Conservation (phyloP, 2,888 invertebrate genomes). For the Cheilosia urbana region DNA sequence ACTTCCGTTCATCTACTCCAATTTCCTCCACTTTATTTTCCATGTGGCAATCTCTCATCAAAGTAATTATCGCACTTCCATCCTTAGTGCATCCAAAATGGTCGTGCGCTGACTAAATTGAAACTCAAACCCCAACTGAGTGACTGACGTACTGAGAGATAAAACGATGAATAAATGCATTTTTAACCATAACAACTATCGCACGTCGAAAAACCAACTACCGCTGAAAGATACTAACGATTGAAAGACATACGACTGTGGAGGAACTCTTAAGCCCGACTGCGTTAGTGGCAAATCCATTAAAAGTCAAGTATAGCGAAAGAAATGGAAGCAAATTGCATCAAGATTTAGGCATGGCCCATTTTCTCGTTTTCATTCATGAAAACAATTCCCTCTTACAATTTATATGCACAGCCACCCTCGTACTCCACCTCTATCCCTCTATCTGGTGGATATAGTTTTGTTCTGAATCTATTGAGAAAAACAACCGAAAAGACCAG, state of each 20-base stretch:
- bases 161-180: constrained; percentile 45
- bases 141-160: constrained; percentile 46
- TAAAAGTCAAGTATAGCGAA: constrained; percentile 58
- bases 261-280: neutral
- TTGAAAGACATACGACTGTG: neutral
- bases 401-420: neutral
- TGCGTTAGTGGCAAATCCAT: constrained; percentile 49
- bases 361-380: constrained; percentile 66
- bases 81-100: neutral
- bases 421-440: constrained; percentile 6
- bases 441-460: constrained; percentile 22
- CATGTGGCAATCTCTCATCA: constrained; percentile 39
- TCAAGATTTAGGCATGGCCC: constrained; percentile 54
- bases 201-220: neutral
- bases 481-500: constrained; percentile 39
- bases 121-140: constrained; percentile 7
- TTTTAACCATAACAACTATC: constrained; percentile 22
- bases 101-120: constrained; percentile 13
- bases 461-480: constrained; percentile 35
- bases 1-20: constrained; percentile 12
- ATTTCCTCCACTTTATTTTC: constrained; percentile 5
- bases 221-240: constrained; percentile 18
- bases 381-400: constrained; percentile 22
- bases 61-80: constrained; percentile 37
- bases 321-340: constrained; percentile 51